A percentile compares a stretch with the other conserved stretches of the same genome.
Evolutionary conservation across 2,888 invertebrate genomes (phyloP).

Genomic region (Deroplatys truncata): DNA sequence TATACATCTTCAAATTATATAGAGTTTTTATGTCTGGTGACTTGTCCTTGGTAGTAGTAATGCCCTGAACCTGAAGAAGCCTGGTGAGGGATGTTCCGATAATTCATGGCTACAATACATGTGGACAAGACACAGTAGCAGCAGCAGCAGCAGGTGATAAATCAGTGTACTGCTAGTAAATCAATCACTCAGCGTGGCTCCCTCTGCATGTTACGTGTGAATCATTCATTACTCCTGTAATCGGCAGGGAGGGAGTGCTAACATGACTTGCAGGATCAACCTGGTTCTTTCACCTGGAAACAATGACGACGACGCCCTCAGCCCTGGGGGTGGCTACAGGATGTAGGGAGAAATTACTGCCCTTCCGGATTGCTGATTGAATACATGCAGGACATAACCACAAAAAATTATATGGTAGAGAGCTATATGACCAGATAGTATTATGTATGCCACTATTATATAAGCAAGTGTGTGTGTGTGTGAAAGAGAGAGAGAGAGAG

Average conservation of each 20-base stretch:
- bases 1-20: too few species aligned
- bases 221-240: slow-evolving; percentile 8
- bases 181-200: not conserved
- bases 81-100: not conserved
- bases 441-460: too few species aligned
- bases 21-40: too few species aligned
- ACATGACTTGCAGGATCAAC: slow-evolving; percentile 14
- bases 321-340: not conserved
- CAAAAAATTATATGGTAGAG: too few species aligned
- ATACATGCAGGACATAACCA: not conserved
- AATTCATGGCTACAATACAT: not conserved
- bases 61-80: too few species aligned
- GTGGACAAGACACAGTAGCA: not conserved
- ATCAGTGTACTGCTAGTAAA: not conserved
- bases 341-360: too few species aligned
- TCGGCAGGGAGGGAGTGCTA: not conserved
- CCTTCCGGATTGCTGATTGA: not conserved
- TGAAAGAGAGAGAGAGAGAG: too few species aligned
- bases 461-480: too few species aligned
- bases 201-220: not conserved
- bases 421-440: too few species aligned
- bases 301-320: not conserved
- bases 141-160: slow-evolving; percentile 16
- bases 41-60: too few species aligned
- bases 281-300: slow-evolving; percentile 7